These are phyloP conservation scores for Kryphioiulus occultus DNA, from an alignment of 2,888 invertebrate genomes.

Conservation along the genomic window DNA sequence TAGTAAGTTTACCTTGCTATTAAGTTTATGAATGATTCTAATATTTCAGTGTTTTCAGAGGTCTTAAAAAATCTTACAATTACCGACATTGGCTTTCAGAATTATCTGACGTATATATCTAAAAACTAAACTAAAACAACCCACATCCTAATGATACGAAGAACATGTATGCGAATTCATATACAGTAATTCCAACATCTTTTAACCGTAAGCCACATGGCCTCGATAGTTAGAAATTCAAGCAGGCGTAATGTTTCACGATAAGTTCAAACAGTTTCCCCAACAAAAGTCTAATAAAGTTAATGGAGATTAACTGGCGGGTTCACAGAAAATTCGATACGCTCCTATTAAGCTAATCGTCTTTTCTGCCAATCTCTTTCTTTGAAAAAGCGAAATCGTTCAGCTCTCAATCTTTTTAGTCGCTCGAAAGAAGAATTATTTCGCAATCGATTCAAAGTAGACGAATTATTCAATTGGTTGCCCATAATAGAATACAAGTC, in stretches of 20 bases:
- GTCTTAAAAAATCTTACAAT: too few species aligned
- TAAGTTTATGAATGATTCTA: too few species aligned
- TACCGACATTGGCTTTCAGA: too few species aligned
- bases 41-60: too few species aligned
- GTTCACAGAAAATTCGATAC: background rate
- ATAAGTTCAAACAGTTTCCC: background rate
- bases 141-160: too few species aligned
- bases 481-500: slow-evolving; percentile 13
- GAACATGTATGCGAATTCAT: too few species aligned
- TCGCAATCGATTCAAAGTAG: background rate
- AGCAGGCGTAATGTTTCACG: background rate
- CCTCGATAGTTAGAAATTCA: too few species aligned
- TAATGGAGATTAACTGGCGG: background rate
- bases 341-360: background rate
- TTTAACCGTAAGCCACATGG: too few species aligned
- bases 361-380: background rate
- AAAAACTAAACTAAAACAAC: too few species aligned
- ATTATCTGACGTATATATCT: too few species aligned
- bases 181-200: too few species aligned
- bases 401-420: background rate
- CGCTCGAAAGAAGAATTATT: background rate
- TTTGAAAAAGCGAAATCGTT: background rate
- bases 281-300: background rate
- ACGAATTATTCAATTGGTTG: slow-evolving; percentile 14
- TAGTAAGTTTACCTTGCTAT: too few species aligned